Evolutionary conservation across 2,888 invertebrate species (phyloP).

Genomic region (Scaptomyza tumidula): DNA sequence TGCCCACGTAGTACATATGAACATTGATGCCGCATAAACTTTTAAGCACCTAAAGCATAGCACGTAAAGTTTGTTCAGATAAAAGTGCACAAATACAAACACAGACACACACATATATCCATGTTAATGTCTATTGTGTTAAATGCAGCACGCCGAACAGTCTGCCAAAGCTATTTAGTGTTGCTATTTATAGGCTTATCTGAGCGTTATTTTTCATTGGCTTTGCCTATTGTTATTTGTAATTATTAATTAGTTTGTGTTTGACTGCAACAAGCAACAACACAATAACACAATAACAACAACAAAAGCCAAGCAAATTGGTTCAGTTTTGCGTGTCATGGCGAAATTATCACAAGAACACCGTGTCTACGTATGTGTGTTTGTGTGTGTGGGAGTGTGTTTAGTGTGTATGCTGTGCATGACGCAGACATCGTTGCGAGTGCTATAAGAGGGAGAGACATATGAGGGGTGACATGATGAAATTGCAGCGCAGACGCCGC

Average conservation of each 20-base stretch:
- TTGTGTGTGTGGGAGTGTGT: slow-evolving; percentile 17
- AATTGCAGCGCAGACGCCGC: slow-evolving; percentile 62
- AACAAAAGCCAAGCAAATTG: slow-evolving; percentile 42
- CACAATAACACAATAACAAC: slow-evolving; percentile 5
- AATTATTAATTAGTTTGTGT: slow-evolving; percentile 77
- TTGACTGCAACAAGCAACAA: slow-evolving; percentile 59
- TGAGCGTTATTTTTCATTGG: slow-evolving; percentile 61
- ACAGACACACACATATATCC: not conserved
- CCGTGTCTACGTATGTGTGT: slow-evolving; percentile 11
- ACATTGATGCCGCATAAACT: slow-evolving; percentile 4
- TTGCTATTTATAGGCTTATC: slow-evolving; percentile 64
- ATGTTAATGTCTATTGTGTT: slow-evolving; percentile 10
- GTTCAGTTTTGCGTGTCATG: slow-evolving; percentile 69
- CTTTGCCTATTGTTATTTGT: slow-evolving; percentile 68
- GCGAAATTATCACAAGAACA: slow-evolving; percentile 65
- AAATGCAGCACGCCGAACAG: slow-evolving; percentile 52
- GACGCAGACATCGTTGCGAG: slow-evolving; percentile 48
- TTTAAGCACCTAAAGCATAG: slow-evolving; percentile 5
- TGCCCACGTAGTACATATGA: not conserved
- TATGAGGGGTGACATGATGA: slow-evolving; percentile 51
- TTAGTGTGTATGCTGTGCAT: slow-evolving; percentile 28
- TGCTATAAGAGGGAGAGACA: not conserved
- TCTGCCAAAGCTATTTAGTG: slow-evolving; percentile 35
- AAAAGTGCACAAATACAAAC: slow-evolving; percentile 19
- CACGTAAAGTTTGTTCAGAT: slow-evolving; percentile 2